Evolutionary conservation across 2,888 invertebrate genomes (phyloP), one percentile per base, ranked within the genome.

Genomic region (Acleris holmiana): DNA sequence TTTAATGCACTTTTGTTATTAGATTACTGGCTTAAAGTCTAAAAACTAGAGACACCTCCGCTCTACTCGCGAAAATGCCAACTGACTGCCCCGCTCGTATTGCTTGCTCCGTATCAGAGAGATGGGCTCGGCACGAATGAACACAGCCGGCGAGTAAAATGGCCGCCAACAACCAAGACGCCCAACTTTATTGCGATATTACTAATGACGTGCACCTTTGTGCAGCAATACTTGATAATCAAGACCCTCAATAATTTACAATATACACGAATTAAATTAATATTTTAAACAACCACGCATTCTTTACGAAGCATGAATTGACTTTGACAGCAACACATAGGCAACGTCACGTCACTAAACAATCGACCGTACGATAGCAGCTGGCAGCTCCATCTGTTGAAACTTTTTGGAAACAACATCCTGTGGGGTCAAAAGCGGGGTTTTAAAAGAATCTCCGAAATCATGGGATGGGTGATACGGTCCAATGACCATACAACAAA

Each of bases 1-100:
- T 94, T 91, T 79, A 85, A n/a, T 84, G 79, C 87, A 91, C 89
- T 90, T 89, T 84, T 86, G 67, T 85, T 80, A 83, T 81, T 82
- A 78, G 82, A 81, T 80, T 70, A 78, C 82, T 76, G 77, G 79
- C 80, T 79, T 88, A 86, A 84, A 83, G 73, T 83, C 84, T 86
- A 88, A 85, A 88, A 89, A 86, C 87, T 86, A 88, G 80, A 85
- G 85, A 91, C 91, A 91, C 91, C 90, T 87, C 85, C 90, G 86
- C 88, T 82, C 81, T 85, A 86, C 86, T 91, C 90, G 91, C 92
- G 89, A 92, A 92, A 91, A 91, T 91, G 90, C 91, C 91, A 91
- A 92, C 91, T 90, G 91, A 91, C 82, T 87, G 86, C 79, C 77
- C 79, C 79, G 85, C 82, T 86, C 87, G 87, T 49, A 21, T 18